Percentiles rank a stretch among this genome's conserved stretches.
phyloP scores from a whole-genome alignment of 2,797 vertebrate species.

The Acridotheres tristis region DNA sequence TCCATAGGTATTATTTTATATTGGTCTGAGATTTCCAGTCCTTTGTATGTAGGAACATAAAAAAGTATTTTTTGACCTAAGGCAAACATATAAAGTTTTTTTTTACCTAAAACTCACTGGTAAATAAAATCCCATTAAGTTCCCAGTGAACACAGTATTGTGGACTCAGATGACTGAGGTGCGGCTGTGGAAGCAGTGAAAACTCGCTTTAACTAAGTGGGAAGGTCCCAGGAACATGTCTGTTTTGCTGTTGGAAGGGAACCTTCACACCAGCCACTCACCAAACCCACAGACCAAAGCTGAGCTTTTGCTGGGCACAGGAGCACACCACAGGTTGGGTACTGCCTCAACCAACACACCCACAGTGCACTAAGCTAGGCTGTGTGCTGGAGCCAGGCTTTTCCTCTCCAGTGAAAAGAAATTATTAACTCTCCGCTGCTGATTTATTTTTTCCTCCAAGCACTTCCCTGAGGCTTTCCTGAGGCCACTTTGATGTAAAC shows the following conservation, averaged over 20 bases:
- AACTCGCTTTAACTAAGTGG: accelerated
- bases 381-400: neutral
- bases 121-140: neutral
- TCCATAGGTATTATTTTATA: neutral
- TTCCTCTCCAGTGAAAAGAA: neutral
- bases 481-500: neutral
- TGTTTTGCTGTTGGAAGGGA: neutral
- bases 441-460: neutral
- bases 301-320: neutral
- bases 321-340: neutral
- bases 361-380: neutral
- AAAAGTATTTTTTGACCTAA: neutral
- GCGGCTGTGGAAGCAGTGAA: accelerated
- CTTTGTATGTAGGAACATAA: neutral
- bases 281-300: accelerated
- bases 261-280: accelerated
- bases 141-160: accelerated
- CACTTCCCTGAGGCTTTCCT: neutral
- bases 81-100: neutral
- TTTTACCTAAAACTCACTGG: neutral
- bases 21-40: neutral
- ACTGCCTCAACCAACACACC: accelerated
- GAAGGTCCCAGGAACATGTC: accelerated
- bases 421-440: neutral
- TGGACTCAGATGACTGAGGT: neutral